Evolutionary conservation across 2,888 invertebrate genomes (phyloP), one percentile per base, ranked within the genome.

Genomic region (Saturnia japonica): DNA sequence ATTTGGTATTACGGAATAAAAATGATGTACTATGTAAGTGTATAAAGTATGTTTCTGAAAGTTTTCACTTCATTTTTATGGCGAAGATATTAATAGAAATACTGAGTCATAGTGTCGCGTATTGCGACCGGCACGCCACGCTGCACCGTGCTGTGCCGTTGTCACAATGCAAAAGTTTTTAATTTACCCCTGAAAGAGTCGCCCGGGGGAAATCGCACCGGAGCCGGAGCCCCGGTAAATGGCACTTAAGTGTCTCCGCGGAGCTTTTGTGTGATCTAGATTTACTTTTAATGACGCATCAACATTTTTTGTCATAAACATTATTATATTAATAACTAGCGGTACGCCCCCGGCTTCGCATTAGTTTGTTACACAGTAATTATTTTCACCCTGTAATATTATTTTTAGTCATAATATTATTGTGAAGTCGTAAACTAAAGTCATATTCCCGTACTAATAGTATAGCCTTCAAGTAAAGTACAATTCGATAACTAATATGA

Each of bases 81-180:
- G 14, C 11, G 28, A 28, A 60, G 12, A 25, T 60, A 14, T 60
- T 60, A 60, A 60, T 60, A 14, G 57, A 60, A 25, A 60, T 14
- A 12, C 28, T 14, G 1, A 6, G 28, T 4, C 25, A 60, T 60
- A 60, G 57, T 54, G 54, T 54, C 54, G 54, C 54, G 22, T n/a
- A n/a, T 4, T 6, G 34, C 34, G 3, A 34, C 34, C 34, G 34
- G 3, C 34, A 34, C 34, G 34, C 34, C 6, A 34, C 34, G 34
- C 34, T 6, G 6, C 34, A 22, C 19, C 54, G 22, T 7, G 47
- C 47, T 19, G 47, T 7, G 22, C 22, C 22, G 54, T 60, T 60
- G 57, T 60, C 14, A 60, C 57, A 60, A 60, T 60, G 28, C 25
- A 28, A 60, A 60, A 60, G 57, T 60, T 60, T 60, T 60, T 60